Base-by-base conservation (phyloP, 2,888 invertebrate species). In the Meloe dianella region DNA sequence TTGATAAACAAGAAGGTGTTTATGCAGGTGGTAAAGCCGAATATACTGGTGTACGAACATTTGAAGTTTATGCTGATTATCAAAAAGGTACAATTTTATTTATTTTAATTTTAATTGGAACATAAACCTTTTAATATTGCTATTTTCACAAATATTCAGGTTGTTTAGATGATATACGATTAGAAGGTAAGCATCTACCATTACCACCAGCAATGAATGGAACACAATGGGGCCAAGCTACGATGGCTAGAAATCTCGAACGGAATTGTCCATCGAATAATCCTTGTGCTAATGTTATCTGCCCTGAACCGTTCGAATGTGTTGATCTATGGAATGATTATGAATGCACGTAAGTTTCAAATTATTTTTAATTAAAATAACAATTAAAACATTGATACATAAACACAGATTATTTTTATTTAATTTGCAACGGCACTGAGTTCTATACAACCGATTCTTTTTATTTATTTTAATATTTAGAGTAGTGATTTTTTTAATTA, bases 281-380 rank as follows among this genome's bases (percentile, higher is more conserved):
- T 81, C 97, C 97, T 1, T 98, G 97, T 81, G 93, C 94, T 74
- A 95, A 95, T 83, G 95, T 97, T 47, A 94, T 95, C 79, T 98
- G 97, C 81, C 93, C 94, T 0, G 94, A 94, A 79, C 96, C 95
- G 12, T 96, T 96, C 83, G 95, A 95, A 79, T 98, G 97, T 85
- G 93, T 95, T 72, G 97, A 96, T 85, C 89, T 98, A 14, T 98
- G 98, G 98, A 98, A 98, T 84, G 94, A 95, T 85, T 96, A 96
- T 80, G 97, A 97, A 84, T 98, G 98, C 95, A 96, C 97, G 95
- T 98, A 86, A 92, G 95, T 92, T 60, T 61, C 8, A 12, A 24
- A 47, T 14, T n/a, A n/a, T n/a, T n/a, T n/a, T n/a, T 24, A 14
- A 41, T 20, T 38, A 5, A 60, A 22, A 29, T 20, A 27, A 12